Base-by-base conservation (phyloP, 2,888 invertebrate species). In the Protodeltote pygarga region DNA sequence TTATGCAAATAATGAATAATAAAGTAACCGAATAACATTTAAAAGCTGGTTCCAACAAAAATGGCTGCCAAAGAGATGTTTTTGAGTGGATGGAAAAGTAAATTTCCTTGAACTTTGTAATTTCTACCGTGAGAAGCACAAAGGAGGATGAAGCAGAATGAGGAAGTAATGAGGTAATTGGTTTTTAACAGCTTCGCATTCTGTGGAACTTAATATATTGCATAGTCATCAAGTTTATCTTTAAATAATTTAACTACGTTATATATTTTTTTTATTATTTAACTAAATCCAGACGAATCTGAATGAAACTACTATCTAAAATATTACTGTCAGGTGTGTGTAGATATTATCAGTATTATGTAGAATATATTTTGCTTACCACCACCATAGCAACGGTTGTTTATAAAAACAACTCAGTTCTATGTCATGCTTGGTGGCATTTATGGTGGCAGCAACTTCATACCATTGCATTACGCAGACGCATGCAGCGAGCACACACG, bases 401-500 rank as follows among this genome's bases (percentile, higher is more conserved):
- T 3, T 8, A 14, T 45, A 24, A 15, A 32, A 33, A 10, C 15
- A 28, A 17, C 11, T 9, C 13, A 15, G 10, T 20, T 10, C 15
- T 23, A 28, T 31, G 20, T 6, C 42, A 25, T 15, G 16, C 25
- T 46, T 34, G 24, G 24, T 24, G 25, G 32, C 19, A 32, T 42
- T 40, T 33, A 54, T 20, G 45, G 28, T 45, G 39, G 17, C 27
- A 66, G 59, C 46, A 57, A 55, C 54, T 57, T 65, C 41, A 32
- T 39, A 65, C 47, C 16, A 61, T 46, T 57, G 69, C 69, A 54
- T 50, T 20, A 48, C 57, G 61, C 31, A 23, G 17, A 15, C 50
- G 55, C 46, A 55, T 65, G 44, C 50, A 61, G 40, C 57, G 28
- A 65, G 58, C 71, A 72, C 73, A 71, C 59, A 58, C 65, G 59